These are phyloP conservation scores for Siniperca undulata DNA, from an alignment of 2,797 vertebrate species.

Conservation along the genomic window DNA sequence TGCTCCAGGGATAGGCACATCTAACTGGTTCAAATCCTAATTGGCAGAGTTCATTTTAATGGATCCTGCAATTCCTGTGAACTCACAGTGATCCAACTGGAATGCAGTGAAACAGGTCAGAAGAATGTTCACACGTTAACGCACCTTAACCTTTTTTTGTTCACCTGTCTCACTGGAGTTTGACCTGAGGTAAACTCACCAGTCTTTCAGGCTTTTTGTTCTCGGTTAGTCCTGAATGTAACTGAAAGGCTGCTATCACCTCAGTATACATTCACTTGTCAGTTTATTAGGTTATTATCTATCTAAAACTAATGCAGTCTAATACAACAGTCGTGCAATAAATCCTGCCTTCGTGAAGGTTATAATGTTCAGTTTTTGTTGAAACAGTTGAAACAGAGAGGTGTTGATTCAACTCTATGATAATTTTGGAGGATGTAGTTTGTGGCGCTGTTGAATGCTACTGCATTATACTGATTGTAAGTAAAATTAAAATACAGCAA, in stretches of 20 bases:
- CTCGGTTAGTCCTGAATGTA: not conserved
- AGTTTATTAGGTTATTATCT: not conserved
- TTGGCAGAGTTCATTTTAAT: slow-evolving; percentile 33
- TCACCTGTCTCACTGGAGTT: not conserved
- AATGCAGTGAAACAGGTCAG: slow-evolving; percentile 59
- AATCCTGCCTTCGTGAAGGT: too few species aligned
- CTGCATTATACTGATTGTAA: not conserved
- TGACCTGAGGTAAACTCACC: slow-evolving; percentile 8
- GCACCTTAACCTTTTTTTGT: not conserved
- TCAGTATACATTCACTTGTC: not conserved
- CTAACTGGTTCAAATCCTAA: slow-evolving; percentile 29
- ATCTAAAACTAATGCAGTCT: not conserved
- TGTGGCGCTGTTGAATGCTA: not conserved
- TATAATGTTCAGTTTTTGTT: too few species aligned
- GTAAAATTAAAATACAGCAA: not conserved
- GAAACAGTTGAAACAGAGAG: too few species aligned
- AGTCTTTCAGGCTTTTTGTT: not conserved
- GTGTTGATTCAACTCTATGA: too few species aligned
- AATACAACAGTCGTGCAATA: not conserved
- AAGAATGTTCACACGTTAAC: slow-evolving; percentile 5
- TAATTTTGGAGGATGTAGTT: too few species aligned
- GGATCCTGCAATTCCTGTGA: not conserved
- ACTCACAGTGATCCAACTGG: slow-evolving; percentile 8
- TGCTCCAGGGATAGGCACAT: slow-evolving; percentile 7
- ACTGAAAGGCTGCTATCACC: not conserved